Evolutionary conservation across 2,113 vertebrate genomes (phyloP), one percentile per base, ranked within the genome.

Genomic region (Coptodon rendalli): DNA sequence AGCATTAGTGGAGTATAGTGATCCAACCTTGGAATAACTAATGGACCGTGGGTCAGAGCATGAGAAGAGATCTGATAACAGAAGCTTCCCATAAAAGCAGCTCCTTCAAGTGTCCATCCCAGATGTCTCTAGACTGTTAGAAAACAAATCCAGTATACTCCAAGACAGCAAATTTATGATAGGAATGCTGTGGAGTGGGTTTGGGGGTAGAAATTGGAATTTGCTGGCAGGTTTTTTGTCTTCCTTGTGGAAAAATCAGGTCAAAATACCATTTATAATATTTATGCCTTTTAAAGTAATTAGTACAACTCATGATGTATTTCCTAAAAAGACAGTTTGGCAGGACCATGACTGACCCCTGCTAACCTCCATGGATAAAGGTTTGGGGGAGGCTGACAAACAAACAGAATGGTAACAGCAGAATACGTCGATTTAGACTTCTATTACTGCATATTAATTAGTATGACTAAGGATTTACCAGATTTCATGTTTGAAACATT

Each of bases 111-210:
- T 89, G 81, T 40, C 80, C 56, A 81, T 89, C 86, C 79, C 91
- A 92, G 86, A 91, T 91, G 90, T 89, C 91, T 95, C 84, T 8
- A 29, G 84, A 92, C 95, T 93, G 91, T 93, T 91, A 80, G 88
- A 91, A 93, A 92, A 94, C 63, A 68, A 68, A 40, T 40, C n/a
- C 63, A 68, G 5, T 19, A 76, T 85, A 91, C 86, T 81, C 85
- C 19, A 59, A 81, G 68, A 17, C 73, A 82, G 88, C 89, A 93
- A 81, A 93, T 95, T 94, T 96, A 95, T 94, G 91, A 94, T 89
- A 96, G 93, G 95, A 96, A 96, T 95, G 95, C 80, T 92, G 91
- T 88, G 89, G 89, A 94, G 87, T 88, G 86, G 76, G 71, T 53
- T 82, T 82, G 50, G 71, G 78, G 80, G 80, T 52, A 54, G 34